Conservation (phyloP, 2,888 invertebrate species). For the Oeneis ivallda region DNA sequence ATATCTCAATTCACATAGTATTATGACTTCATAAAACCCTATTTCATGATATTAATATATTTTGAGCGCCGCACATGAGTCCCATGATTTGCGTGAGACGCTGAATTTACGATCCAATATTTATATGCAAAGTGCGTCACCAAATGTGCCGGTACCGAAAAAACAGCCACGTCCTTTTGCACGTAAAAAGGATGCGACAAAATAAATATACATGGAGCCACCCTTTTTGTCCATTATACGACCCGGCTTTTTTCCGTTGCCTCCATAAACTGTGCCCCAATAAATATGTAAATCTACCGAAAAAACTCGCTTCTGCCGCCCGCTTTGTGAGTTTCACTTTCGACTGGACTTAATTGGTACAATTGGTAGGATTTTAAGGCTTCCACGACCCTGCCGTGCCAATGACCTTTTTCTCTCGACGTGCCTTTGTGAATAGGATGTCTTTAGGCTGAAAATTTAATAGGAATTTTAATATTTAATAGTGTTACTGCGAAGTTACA, state of each 20-base stretch:
- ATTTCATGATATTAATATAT: slow-evolving; percentile 58
- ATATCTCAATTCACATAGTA: slow-evolving; percentile 34
- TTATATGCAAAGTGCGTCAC: slow-evolving; percentile 80
- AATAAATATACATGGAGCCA: slow-evolving; percentile 80
- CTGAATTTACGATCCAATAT: slow-evolving; percentile 78
- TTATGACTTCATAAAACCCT: slow-evolving; percentile 39
- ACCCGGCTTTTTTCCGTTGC: slow-evolving; percentile 74
- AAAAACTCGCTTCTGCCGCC: slow-evolving; percentile 57
- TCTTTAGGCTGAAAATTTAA: slow-evolving; percentile 4
- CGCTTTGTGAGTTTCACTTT: slow-evolving; percentile 76
- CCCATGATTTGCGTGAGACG: slow-evolving; percentile 59
- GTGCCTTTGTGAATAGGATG: slow-evolving; percentile 15
- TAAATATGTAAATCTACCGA: slow-evolving; percentile 80
- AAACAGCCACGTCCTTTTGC: slow-evolving; percentile 74
- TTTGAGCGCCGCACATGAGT: slow-evolving; percentile 68
- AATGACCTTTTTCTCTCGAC: slow-evolving; percentile 59
- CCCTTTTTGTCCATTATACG: slow-evolving; percentile 82
- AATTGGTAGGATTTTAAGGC: slow-evolving; percentile 55
- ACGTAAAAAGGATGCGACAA: slow-evolving; percentile 81
- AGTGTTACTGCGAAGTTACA: too few species aligned
- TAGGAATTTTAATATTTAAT: background rate
- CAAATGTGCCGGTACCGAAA: slow-evolving; percentile 77
- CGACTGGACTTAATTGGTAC: slow-evolving; percentile 73
- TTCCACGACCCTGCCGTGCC: slow-evolving; percentile 51
- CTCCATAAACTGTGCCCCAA: slow-evolving; percentile 81